Evolutionary conservation across 2,797 vertebrate species (phyloP), one percentile per base, ranked within the genome.

Genomic region (Danio tinwini): DNA sequence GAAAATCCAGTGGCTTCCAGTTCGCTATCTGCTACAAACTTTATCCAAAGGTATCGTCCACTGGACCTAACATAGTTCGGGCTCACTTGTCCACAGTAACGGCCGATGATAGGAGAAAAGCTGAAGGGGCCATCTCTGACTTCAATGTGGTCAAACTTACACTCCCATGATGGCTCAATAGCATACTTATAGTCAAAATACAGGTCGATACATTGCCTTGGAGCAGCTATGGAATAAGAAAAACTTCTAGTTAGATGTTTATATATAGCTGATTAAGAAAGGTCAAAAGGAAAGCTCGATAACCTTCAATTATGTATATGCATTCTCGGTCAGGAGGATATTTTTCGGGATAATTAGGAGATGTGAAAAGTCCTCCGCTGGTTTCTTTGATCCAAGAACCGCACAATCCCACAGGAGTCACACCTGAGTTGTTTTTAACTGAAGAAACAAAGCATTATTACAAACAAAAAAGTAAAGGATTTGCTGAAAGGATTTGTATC

Each of bases 71-170:
- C 96, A 63, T 95, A 95, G 19, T 92, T 90, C 6, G 98, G 98
- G 86, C 95, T 98, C 85, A 97, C 93, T 85, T 97, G 95, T 84
- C 98, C 97, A 84, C 98, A 99, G 90, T 97, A 99, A 81, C 98
- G 96, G 53, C 98, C 98, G 67, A 99, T 96, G 87, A 99, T 97
- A 82, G 96, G 95, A 52, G 98, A 99, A 93, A 98, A 98, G 70
- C 94, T 94, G 88, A 99, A 99, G 70, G 98, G 97, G 87, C 98
- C 98, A 82, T 99, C 98, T 53, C 98, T 94, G 67, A 99, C 96
- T 92, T 99, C 98, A 81, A 99, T 97, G 79, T 99, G 96, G 89
- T 99, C 97, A 87, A 99, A 99, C 91, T 98, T 97, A 82, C 98
- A 99, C 81, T 99, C 97, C 98, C 97, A 99, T 58, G 98, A 99